Evolutionary conservation across 1,140 invertebrate genomes (phyloP).

Genomic region (Choristoneura fumiferana): DNA sequence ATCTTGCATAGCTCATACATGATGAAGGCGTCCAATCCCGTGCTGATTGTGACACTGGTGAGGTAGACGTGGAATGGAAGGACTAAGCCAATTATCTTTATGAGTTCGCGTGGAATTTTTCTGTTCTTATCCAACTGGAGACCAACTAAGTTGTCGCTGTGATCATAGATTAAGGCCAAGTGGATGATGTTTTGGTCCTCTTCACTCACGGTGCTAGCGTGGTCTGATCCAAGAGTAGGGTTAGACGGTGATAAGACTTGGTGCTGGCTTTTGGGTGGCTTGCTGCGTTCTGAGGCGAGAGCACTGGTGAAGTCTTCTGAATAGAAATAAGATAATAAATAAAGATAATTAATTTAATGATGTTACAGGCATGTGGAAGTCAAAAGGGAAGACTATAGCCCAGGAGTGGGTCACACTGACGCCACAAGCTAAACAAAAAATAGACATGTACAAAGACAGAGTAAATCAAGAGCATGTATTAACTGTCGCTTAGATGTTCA

Average conservation of each 20-base stretch:
- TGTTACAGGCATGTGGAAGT: too few species aligned
- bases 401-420: too few species aligned
- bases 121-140: constrained; percentile 20
- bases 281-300: not conserved
- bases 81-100: constrained; percentile 24
- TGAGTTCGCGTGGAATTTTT: constrained; percentile 18
- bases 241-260: not conserved
- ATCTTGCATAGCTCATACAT: constrained; percentile 22
- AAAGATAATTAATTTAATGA: too few species aligned
- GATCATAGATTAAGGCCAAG: constrained; percentile 17
- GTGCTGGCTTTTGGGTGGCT: not conserved
- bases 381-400: too few species aligned
- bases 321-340: too few species aligned
- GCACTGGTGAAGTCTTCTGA: not conserved
- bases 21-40: constrained; percentile 16
- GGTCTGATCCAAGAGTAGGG: too few species aligned
- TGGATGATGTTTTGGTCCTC: not conserved
- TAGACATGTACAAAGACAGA: too few species aligned
- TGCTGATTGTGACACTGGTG: constrained; percentile 20
- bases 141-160: constrained; percentile 18
- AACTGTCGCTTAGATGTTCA: too few species aligned
- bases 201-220: not conserved
- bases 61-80: constrained; percentile 16
- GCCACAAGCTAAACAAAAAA: too few species aligned
- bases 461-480: too few species aligned